Evolutionary conservation across 2,888 invertebrate species (phyloP), one percentile per base, ranked within the genome.

Genomic region (Stenichneumon culpator): DNA sequence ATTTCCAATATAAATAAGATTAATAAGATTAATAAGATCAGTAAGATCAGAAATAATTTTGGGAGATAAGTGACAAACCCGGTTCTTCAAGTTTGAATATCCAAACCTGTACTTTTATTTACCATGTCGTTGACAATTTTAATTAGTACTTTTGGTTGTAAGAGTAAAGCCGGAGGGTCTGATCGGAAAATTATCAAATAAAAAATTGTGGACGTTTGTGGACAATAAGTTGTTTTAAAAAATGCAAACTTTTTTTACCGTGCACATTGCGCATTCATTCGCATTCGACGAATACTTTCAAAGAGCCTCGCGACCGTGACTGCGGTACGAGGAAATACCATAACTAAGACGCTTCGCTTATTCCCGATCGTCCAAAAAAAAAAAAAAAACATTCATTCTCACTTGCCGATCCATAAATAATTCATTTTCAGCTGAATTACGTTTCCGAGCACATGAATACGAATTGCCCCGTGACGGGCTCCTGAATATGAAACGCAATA

Each of bases 381-480:
- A 44, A 74, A 44, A 32, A 44, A 36, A 73, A 44, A 39, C n/a
- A 11, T 36, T 72, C 16, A 25, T 73, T 57, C 22, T 9, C 39
- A 60, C 60, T 44, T 57, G 19, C 60, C 4, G 28, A 60, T 47
- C 69, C 69, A 72, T 82, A 44, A 70, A 70, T 77, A 77, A 77
- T 77, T 63, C 54, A 74, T 63, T 63, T 73, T 25, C 47, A 60
- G 32, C 7, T 16, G 6, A 14, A 28, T 32, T 16, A 44, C 16
- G 4, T 44, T 44, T 44, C 44, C 44, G 11, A 44, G 16, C 28
- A 16, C 16, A 6, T 32, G 16, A 32, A 63, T n/a, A 16, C 16
- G 16, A 32, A n/a, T 32, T 6, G 28, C 25, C 60, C 28, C 47
- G 63, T 32, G 60, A 74, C 47, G 28, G 47, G 32, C 63, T 63